Evolutionary conservation across 2,888 invertebrate genomes (phyloP), one percentile per base, ranked within the genome.

Genomic region (Buathra laborator): DNA sequence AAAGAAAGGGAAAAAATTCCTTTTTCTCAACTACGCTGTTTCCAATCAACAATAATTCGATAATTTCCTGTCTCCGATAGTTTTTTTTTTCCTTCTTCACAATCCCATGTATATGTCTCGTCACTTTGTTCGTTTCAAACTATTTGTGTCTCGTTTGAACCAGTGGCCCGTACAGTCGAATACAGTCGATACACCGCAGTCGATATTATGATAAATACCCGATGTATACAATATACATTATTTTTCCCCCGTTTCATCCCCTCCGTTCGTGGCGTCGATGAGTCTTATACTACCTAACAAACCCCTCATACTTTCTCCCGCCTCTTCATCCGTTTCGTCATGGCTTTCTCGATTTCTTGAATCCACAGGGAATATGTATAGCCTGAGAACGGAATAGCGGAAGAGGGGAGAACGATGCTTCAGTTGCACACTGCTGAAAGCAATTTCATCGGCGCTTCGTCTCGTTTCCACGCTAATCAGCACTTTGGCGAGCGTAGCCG

Each of bases 401-500:
- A 56, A 12, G 32, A 53, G 72, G 53, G 71, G 32, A 64, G 44
- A 48, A 64, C 29, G 68, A 68, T 56, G 68, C 66, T 70, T 64
- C 64, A 37, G 51, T 74, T 56, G 51, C 67, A 72, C 72, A 24
- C 62, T 46, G 84, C 75, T 80, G 85, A 81, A 77, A 81, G 88
- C 88, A 88, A 88, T 89, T 88, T 90, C 88, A 87, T 87, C 89
- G 88, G 70, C 88, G 86, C 75, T 85, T 87, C 83, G 81, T 84
- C 81, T 84, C 76, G 76, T 81, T 84, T 84, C 70, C 81, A 81
- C 87, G 87, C 89, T 92, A 92, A 92, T 92, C 91, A 91, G 91
- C 90, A 91, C 90, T 90, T 91, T 88, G 89, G 88, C 88, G 84
- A 88, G 87, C 87, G 83, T 87, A 87, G 88, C 85, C 72, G 83